These are phyloP conservation scores for Synergus itoensis DNA, from an alignment of 2,888 invertebrate genomes.

Conservation along the genomic window DNA sequence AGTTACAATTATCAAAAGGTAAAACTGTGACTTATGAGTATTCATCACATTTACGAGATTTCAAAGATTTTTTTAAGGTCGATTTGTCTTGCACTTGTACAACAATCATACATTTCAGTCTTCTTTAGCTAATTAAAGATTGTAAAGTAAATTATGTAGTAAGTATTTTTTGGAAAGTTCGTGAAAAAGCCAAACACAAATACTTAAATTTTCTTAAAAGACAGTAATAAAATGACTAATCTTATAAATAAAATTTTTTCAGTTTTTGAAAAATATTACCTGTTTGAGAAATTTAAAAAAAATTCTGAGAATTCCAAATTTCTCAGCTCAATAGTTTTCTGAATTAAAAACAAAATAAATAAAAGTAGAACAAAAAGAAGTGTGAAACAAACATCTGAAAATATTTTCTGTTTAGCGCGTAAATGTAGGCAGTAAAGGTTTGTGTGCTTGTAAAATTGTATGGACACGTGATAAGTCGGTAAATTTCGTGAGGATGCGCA, in stretches of 20 bases:
- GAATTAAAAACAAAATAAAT: no score
- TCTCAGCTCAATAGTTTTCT: no score
- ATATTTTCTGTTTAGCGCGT: not conserved
- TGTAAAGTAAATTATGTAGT: constrained; percentile 11
- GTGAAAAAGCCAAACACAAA: not conserved
- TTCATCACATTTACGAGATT: not conserved
- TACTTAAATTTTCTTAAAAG: not conserved
- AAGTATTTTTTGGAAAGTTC: not conserved
- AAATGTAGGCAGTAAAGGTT: not conserved
- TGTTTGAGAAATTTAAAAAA: not conserved
- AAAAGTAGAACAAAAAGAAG: no score
- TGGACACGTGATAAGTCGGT: constrained; percentile 3
- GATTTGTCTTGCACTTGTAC: constrained; percentile 18
- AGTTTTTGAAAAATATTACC: not conserved
- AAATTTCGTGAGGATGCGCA: constrained; percentile 60
- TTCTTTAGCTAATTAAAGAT: constrained; percentile 24
- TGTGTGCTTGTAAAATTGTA: not conserved
- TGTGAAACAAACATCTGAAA: not conserved
- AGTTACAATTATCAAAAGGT: not conserved
- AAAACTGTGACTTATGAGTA: not conserved
- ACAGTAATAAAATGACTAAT: not conserved
- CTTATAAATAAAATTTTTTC: not conserved
- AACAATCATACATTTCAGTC: constrained; percentile 30
- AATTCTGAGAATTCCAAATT: no score
- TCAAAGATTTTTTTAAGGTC: not conserved